Conservation (phyloP, 2,113 vertebrate species). For the Tychaedon coryphoeus region DNA sequence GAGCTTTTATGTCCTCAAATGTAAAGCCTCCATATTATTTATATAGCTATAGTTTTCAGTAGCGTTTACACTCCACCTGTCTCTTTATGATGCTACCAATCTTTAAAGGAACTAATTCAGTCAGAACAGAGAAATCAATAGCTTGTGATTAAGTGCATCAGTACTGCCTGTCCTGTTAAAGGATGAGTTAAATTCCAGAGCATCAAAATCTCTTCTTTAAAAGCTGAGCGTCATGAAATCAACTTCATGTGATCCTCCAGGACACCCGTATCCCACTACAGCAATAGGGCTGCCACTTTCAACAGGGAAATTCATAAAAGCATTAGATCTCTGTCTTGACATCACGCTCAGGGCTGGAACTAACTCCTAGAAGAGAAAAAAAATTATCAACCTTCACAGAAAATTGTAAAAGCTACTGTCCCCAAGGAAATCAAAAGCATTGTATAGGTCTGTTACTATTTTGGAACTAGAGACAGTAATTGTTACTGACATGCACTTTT, state of each 20-base stretch:
- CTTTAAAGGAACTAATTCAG: not conserved
- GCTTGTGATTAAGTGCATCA: not conserved
- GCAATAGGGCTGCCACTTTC: not conserved
- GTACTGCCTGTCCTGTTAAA: not conserved
- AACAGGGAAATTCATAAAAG: not conserved
- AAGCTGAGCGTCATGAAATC: not conserved
- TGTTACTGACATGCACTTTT: not conserved
- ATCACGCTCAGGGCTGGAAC: not conserved
- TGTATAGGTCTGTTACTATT: not conserved
- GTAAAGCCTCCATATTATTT: not conserved
- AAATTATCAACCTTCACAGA: not conserved
- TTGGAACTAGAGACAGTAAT: not conserved
- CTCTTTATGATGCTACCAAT: not conserved
- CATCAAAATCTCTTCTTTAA: not conserved
- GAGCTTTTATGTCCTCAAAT: not conserved
- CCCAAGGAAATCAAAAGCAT: not conserved
- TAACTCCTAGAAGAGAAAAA: not conserved
- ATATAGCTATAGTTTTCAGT: not conserved
- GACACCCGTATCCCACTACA: not conserved
- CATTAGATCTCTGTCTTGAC: not conserved
- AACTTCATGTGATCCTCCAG: not conserved
- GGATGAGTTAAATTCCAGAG: not conserved
- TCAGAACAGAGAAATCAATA: slow-evolving; percentile 11
- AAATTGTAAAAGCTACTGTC: not conserved
- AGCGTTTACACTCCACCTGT: not conserved